phyloP scores from a whole-genome alignment of 2,888 invertebrate genomes.

The Drosophila hamatofila region DNA sequence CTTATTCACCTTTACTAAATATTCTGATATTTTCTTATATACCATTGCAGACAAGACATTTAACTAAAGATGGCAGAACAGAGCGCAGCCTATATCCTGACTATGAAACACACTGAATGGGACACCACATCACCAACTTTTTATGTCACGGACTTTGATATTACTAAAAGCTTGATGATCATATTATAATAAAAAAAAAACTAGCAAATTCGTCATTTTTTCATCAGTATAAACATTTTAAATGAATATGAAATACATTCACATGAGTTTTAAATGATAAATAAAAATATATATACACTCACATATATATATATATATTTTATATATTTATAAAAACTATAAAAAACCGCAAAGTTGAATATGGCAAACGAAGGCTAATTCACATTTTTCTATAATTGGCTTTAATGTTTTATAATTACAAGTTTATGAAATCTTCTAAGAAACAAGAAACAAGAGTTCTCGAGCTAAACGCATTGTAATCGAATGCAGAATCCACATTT shows the following conservation, averaged over 20 bases:
- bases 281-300: constrained; percentile 23
- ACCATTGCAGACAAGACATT: constrained; percentile 62
- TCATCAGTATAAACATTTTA: constrained; percentile 66
- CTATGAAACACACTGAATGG: constrained; percentile 20
- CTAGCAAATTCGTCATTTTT: constrained; percentile 65
- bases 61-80: constrained; percentile 40
- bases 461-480: constrained; percentile 63
- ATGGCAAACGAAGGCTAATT: constrained; percentile 66
- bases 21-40: constrained; percentile 12
- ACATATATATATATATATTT: constrained; percentile 66
- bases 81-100: constrained; percentile 6
- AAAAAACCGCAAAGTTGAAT: constrained; percentile 66
- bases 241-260: constrained; percentile 66
- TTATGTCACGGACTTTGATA: constrained; percentile 56
- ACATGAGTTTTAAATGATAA: constrained; percentile 68
- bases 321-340: constrained; percentile 79
- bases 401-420: constrained; percentile 73
- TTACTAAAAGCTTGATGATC: constrained; percentile 38
- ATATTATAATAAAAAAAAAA: constrained; percentile 31
- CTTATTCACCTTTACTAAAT: constrained; percentile 1
- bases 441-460: constrained; percentile 41
- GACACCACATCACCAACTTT: constrained; percentile 52
- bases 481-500: constrained; percentile 45
- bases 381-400: constrained; percentile 77
- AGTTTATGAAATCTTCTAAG: constrained; percentile 33